A percentile compares a stretch with the other conserved stretches of the same genome.
phyloP scores from a whole-genome alignment of 1,140 invertebrate genomes.

The Drosophila kikkawai region DNA sequence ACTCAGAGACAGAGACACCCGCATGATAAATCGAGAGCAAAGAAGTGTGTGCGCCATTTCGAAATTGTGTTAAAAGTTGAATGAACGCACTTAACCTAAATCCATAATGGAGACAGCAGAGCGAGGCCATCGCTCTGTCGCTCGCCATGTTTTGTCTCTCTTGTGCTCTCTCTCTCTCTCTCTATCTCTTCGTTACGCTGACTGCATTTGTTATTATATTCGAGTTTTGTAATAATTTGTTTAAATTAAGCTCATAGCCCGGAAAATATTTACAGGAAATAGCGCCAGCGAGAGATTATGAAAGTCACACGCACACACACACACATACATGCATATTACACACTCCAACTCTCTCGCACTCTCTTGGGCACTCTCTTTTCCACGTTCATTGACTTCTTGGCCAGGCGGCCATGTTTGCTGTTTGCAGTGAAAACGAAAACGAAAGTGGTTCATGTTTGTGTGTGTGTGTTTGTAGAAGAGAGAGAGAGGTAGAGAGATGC shows the following conservation, averaged over 20 bases:
- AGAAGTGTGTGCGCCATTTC: slow-evolving; percentile 67
- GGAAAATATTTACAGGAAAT: slow-evolving; percentile 75
- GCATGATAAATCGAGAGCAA: slow-evolving; percentile 77
- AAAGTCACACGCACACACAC: slow-evolving; percentile 46
- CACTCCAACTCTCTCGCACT: slow-evolving; percentile 39
- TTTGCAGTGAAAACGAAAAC: slow-evolving; percentile 70
- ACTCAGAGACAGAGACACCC: slow-evolving; percentile 32
- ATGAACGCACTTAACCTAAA: slow-evolving; percentile 85
- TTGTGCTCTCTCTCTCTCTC: background rate
- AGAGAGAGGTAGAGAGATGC: background rate
- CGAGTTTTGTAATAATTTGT: slow-evolving; percentile 81
- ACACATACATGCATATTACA: slow-evolving; percentile 6
- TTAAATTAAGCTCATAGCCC: slow-evolving; percentile 72
- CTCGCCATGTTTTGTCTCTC: background rate
- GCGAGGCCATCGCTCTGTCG: slow-evolving; percentile 32
- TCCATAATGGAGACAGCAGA: slow-evolving; percentile 65
- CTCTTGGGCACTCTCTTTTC: slow-evolving; percentile 29
- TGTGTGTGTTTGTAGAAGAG: slow-evolving; percentile 8
- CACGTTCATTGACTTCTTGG: slow-evolving; percentile 76
- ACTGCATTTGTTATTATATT: slow-evolving; percentile 56
- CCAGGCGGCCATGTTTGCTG: slow-evolving; percentile 49
- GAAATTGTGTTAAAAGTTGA: slow-evolving; percentile 84
- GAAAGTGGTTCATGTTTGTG: slow-evolving; percentile 73
- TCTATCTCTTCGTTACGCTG: slow-evolving; percentile 19
- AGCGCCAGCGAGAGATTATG: slow-evolving; percentile 63